Evolutionary conservation across 2,888 invertebrate genomes (phyloP).

Genomic region (Tenthredo distinguenda): DNA sequence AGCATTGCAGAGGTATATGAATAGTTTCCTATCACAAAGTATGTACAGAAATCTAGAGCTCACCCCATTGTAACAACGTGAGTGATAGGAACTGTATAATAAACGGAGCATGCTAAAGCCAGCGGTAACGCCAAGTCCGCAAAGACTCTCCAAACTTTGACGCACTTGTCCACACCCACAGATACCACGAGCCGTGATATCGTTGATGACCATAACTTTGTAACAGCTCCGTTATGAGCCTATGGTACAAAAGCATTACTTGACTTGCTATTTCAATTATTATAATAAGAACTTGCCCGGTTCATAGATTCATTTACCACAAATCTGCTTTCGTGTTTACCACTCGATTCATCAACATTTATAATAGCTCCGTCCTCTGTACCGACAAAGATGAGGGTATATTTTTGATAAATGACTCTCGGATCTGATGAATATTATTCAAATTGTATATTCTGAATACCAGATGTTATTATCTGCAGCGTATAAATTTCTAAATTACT

Average conservation of each 20-base stretch:
- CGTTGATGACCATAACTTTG: conserved; percentile 58
- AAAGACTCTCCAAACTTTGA: conserved; percentile 68
- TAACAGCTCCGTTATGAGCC: conserved; percentile 63
- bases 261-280: background rate
- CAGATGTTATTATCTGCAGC: background rate
- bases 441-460: background rate
- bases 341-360: conserved; percentile 60
- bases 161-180: conserved; percentile 62
- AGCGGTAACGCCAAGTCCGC: conserved; percentile 60
- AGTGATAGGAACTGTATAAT: conserved; percentile 62
- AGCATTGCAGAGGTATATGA: background rate
- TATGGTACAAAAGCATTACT: conserved; percentile 21
- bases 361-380: conserved; percentile 62
- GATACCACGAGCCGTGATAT: conserved; percentile 60
- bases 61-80: conserved; percentile 62
- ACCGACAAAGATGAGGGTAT: conserved; percentile 62
- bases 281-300: background rate
- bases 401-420: conserved; percentile 58
- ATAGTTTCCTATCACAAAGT: background rate
- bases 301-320: conserved; percentile 43
- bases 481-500: conserved; percentile 50
- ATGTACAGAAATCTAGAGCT: conserved; percentile 4
- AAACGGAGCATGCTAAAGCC: conserved; percentile 59
- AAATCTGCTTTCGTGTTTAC: conserved; percentile 58
- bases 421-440: conserved; percentile 49